Evolutionary conservation across 2,888 invertebrate genomes (phyloP), one percentile per base, ranked within the genome.

Genomic region (Drosophila robusta): DNA sequence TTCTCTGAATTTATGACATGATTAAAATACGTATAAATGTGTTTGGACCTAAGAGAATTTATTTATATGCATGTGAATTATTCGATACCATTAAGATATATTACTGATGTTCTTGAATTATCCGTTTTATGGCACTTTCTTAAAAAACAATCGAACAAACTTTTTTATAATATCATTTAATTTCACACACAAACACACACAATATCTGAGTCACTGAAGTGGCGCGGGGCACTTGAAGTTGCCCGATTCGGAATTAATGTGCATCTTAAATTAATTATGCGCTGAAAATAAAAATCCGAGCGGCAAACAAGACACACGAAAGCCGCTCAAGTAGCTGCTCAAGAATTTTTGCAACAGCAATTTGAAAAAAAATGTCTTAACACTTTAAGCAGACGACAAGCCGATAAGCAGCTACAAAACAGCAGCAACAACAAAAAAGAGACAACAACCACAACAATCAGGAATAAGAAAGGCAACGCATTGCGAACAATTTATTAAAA

Each of bases 191-290:
- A 11, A 6, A 38, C n/a, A 54, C 14, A 45, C 12, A 51, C n/a
- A 34, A 12, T 14, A 8, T 44, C 7, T 32, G 64, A 65, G 39
- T 81, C 84, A 70, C 26, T 64, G 51, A 64, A 86, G 84, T 75
- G 75, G 57, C 65, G 41, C 50, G 65, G 24, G 46, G 44, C 75
- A 85, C 88, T 83, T 70, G 70, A 82, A 68, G 70, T 52, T 62
- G 64, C 65, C 76, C 80, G 77, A 74, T 73, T 77, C 47, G 72
- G 68, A 51, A 74, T 79, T 64, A 66, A 70, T 73, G 79, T 82
- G 82, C 82, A 83, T 79, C 77, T 84, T 65, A 81, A 87, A 82
- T 87, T 82, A 82, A 82, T 82, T 82, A 82, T 87, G 81, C 78
- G 80, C 56, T 70, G 82, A 87, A 80, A 83, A 87, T 74, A 75